Evolutionary conservation across 1,140 invertebrate genomes (phyloP), one percentile per base, ranked within the genome.

Genomic region (Galleria mellonella): DNA sequence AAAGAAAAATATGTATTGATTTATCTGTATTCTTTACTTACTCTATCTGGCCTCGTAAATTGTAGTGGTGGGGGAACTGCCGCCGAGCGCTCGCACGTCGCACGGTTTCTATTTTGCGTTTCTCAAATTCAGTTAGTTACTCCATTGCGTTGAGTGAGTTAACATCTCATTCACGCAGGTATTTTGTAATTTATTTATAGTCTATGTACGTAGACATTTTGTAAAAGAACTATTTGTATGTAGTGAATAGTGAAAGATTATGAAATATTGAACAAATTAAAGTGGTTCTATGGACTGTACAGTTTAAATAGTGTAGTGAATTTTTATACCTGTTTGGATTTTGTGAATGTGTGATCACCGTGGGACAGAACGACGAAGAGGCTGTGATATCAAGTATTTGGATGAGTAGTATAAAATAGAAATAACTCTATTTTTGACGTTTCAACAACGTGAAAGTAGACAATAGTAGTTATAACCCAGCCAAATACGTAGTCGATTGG

Each of bases 21-120:
- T 72, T 62, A 55, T 82, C 72, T 78, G 48, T 38, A 36, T 29
- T 32, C 65, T 63, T 76, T 50, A 41, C 61, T 42, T 76, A 48
- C 58, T 61, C 77, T 82, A 66, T 46, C 56, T 81, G 81, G 73
- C 81, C 81, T 82, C 77, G 77, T 82, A 84, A 77, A 70, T 72
- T 55, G 73, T 75, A 63, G 63, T 69, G 74, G 72, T 70, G 81
- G 77, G 75, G 72, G 77, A 62, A 74, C 65, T 63, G 66, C 74
- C 74, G 69, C 67, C 74, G 68, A 17, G 68, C 65, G 67, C 63
- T 72, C 72, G 45, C 45, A 44, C 39, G 72, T 61, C 58, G 51
- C 68, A 71, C 75, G 74, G 77, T 79, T 84, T 84, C 81, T 84
- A 84, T 84, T 84, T 84, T 82, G 77, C 74, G 78, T 84, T 84